Evolutionary conservation across 1,140 invertebrate genomes (phyloP).

Genomic region (Pogonomyrmex californicus): DNA sequence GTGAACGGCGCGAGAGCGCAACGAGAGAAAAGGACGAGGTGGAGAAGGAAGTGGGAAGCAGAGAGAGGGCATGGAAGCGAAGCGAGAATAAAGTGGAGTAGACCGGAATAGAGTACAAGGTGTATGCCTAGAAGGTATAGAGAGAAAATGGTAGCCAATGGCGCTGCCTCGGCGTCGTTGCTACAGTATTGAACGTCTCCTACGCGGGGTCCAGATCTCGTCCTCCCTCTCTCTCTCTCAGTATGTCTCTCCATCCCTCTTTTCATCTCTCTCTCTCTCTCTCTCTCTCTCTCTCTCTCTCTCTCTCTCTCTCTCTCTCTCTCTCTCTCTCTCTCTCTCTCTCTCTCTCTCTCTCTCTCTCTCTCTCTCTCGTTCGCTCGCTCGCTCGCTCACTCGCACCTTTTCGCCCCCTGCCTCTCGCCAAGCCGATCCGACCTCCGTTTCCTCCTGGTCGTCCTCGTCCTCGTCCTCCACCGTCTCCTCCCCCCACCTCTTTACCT

Average conservation of each 20-base stretch:
- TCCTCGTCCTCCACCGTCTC: slow-evolving; percentile 57
- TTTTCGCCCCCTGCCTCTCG: slow-evolving; percentile 44
- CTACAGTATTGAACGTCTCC: slow-evolving; percentile 84
- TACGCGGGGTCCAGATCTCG: slow-evolving; percentile 75
- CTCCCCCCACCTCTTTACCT: slow-evolving; percentile 47
- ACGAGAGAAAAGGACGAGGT: slow-evolving; percentile 36
- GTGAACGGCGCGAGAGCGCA: slow-evolving; percentile 43
- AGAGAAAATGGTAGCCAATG: slow-evolving; percentile 83
- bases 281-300: slow-evolving; percentile 51
- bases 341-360: slow-evolving; percentile 30
- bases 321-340: slow-evolving; percentile 42
- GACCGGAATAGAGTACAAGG: slow-evolving; percentile 76
- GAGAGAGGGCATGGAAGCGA: slow-evolving; percentile 54
- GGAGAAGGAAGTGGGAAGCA: slow-evolving; percentile 40
- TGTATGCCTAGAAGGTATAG: slow-evolving; percentile 77
- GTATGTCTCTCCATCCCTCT: slow-evolving; percentile 17
- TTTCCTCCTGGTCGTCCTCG: slow-evolving; percentile 69
- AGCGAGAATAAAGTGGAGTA: slow-evolving; percentile 71
- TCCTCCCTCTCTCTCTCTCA: slow-evolving; percentile 51
- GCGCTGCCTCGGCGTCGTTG: slow-evolving; percentile 80
- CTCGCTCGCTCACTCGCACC: slow-evolving; percentile 29
- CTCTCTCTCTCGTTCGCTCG: slow-evolving; percentile 31
- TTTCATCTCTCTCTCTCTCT: slow-evolving; percentile 41
- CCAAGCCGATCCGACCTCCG: slow-evolving; percentile 55
- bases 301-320: slow-evolving; percentile 38